Base-by-base conservation (phyloP, 2,113 vertebrate species). In the Tetraodon nigroviridis region DNA sequence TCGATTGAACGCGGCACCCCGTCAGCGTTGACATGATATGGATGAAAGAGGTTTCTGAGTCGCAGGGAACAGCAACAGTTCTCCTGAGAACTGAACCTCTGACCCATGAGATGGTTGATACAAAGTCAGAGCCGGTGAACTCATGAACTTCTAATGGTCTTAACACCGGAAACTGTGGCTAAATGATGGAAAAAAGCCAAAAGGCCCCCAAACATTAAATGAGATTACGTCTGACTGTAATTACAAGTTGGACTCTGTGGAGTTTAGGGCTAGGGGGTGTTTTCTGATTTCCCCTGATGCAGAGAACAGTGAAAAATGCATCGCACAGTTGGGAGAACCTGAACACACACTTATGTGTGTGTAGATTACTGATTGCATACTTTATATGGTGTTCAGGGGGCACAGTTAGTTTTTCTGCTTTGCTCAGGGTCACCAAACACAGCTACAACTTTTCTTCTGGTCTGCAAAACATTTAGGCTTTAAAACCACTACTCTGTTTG, bases 231-330 rank as follows among this genome's bases (percentile, higher is more conserved):
- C n/a, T 19, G 67, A 64, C 65, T 81, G 84, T 86, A 88, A 86
- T 84, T 84, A 86, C 81, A 76, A 80, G 68, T 77, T 73, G 75
- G 55, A 75, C 78, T 78, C 82, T 57, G 16, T 76, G 77, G 80
- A 68, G 62, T 61, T 76, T 53, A 60, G 44, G 44, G 69, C 76
- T 81, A 44, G 65, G 24, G 78, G 83, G 77, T 67, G 65, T 53
- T 75, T 81, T 83, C 73, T 87, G 79, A 88, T 88, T 88, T 88
- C 87, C 87, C 87, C 21, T 19, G 86, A 78, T 79, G 69, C 61
- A 60, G 57, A 47, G 69, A 59, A 84, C 73, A 24, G 44, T 64
- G 41, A 47, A 46, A 20, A 59, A 46, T 17, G n/a, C 15, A 37
- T 37, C 24, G 7, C 24, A 27, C 24, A 27, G 24, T 37, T 37